A percentile compares a stretch with the other conserved stretches of the same genome.
phyloP scores from a whole-genome alignment of 1,140 invertebrate genomes.

The Heliconius eleuchia region DNA sequence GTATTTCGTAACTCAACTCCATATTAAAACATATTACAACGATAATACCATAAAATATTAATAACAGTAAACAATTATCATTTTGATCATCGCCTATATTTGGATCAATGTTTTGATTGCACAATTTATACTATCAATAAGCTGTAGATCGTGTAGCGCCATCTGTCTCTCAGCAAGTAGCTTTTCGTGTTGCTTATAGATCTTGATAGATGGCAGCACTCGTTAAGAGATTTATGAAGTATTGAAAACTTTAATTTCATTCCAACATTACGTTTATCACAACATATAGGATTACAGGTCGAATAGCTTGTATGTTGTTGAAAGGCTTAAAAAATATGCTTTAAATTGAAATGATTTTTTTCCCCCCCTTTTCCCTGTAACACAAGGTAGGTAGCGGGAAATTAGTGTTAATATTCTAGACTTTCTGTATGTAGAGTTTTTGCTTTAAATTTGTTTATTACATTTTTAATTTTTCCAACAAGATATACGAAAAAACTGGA shows the following conservation, averaged over 20 bases:
- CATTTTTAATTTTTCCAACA: too few species aligned
- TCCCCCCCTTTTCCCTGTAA: too few species aligned
- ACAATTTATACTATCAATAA: constrained; percentile 34
- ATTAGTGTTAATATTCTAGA: not conserved
- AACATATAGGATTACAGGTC: not conserved
- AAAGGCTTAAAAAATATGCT: not conserved
- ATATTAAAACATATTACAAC: not conserved
- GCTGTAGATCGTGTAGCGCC: constrained; percentile 51
- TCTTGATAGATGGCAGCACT: constrained; percentile 70
- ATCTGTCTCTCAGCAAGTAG: constrained; percentile 65
- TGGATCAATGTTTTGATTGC: constrained; percentile 45
- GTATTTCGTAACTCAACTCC: not conserved
- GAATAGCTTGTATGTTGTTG: not conserved
- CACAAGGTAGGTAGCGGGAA: too few species aligned
- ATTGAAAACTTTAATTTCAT: constrained; percentile 20
- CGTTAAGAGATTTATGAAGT: constrained; percentile 61
- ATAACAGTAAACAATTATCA: constrained; percentile 36
- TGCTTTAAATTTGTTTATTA: too few species aligned
- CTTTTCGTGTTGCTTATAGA: constrained; percentile 65
- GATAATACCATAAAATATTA: not conserved
- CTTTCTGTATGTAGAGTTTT: not conserved
- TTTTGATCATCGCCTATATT: constrained; percentile 40
- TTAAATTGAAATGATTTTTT: too few species aligned
- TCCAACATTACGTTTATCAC: not conserved
- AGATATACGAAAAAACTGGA: too few species aligned